Base-by-base conservation (phyloP, 2,113 vertebrate genomes). In the Melanerpes aurifrons region DNA sequence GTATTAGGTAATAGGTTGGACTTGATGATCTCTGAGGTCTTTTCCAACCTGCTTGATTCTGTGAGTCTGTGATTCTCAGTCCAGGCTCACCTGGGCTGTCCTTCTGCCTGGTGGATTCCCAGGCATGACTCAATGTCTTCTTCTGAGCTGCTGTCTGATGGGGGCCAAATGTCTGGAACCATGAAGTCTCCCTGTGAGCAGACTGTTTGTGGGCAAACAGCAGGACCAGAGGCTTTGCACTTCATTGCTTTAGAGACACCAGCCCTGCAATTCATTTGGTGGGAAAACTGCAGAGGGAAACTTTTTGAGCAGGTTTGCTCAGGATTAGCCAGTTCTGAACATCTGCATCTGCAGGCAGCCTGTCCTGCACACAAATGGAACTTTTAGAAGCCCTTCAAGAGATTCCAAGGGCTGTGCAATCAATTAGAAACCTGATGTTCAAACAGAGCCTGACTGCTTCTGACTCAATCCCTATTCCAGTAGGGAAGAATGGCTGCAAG, bases 391-490 rank as follows among this genome's bases (percentile, higher is more conserved):
- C 12, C 28, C 53, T 82, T 48, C 54, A 19, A 68, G 47, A 93
- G 63, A 66, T 85, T 71, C 80, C 71, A 61, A 93, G 68, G 69
- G 3, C 82, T 92, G 90, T 88, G 75, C 89, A 95, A 91, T 91
- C 90, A 84, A 20, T 94, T 73, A 91, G 82, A 88, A 89, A 12
- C 62, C 70, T 47, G 77, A 80, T 75, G 81, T 92, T 67, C 92
- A 83, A 82, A 66, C 87, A 85, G 87, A 77, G 35, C 66, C 54
- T 86, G 40, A 21, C 61, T 12, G 66, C 50, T 61, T 93, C 8
- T 24, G 62, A 54, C 63, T 94, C 58, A 74, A 9, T 76, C 70
- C 40, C 0, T 54, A 64, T 21, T 43, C 76, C 61, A 4, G 21
- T 6, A 68, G 67, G 83, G 61, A 24, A 54, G 43, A 45, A 32